Evolutionary conservation across 1,140 invertebrate genomes (phyloP).

Genomic region (Trichomalopsis sarcophagae): DNA sequence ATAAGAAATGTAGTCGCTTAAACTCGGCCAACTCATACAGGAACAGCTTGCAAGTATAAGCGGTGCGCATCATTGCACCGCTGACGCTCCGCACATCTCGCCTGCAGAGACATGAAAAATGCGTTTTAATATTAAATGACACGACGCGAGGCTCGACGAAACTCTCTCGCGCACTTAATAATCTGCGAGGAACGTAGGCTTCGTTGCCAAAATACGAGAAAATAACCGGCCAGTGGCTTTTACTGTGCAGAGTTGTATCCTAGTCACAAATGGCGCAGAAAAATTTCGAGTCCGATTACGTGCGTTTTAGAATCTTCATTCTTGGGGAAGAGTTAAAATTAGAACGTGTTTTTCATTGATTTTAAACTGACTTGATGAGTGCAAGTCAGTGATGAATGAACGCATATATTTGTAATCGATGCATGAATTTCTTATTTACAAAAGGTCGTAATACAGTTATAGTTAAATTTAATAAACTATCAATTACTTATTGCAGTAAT

Average conservation of each 20-base stretch:
- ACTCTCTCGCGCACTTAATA: slow-evolving; percentile 15
- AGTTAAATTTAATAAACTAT: too few relatives aligned
- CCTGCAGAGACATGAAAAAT: background rate
- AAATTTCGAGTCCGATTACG: slow-evolving; percentile 46
- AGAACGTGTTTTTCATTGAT: slow-evolving; percentile 4
- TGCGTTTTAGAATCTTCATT: slow-evolving; percentile 14
- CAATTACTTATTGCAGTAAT: too few relatives aligned
- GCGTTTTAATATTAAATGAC: slow-evolving; percentile 20
- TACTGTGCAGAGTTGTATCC: background rate
- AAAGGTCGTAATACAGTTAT: too few relatives aligned
- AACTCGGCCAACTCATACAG: background rate
- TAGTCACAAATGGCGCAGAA: background rate
- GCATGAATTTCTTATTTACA: too few relatives aligned
- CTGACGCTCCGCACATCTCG: background rate
- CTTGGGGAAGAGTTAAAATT: slow-evolving; percentile 17
- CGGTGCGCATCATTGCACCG: background rate
- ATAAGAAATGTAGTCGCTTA: background rate
- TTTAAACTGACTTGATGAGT: too few relatives aligned
- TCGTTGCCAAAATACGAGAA: slow-evolving; percentile 40
- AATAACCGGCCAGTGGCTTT: slow-evolving; percentile 38
- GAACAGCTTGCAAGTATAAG: background rate
- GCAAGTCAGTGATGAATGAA: too few relatives aligned
- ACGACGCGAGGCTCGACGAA: background rate
- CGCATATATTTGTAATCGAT: too few relatives aligned
- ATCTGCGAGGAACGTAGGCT: slow-evolving; percentile 32